A percentile compares a stretch with the other conserved stretches of the same genome.
phyloP scores from a whole-genome alignment of 2,888 invertebrate species.

The Phorcus lineatus region DNA sequence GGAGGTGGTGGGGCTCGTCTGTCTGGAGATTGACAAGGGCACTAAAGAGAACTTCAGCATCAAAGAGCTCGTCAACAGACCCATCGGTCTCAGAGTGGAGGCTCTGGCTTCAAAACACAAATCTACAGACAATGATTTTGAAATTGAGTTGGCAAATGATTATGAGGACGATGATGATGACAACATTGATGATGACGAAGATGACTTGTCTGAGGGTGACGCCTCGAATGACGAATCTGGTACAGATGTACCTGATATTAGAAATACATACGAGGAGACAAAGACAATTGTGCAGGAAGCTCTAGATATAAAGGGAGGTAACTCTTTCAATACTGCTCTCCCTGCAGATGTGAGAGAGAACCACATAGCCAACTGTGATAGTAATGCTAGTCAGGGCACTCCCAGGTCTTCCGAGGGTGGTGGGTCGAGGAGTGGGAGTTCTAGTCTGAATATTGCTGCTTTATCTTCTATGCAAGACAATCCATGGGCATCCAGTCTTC shows the following conservation, averaged over 20 bases:
- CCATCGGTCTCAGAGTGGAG: slow-evolving; percentile 21
- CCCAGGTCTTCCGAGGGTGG: neutral
- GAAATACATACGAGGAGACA: neutral
- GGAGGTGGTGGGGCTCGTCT: slow-evolving; percentile 42
- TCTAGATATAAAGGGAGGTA: neutral
- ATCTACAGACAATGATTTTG: slow-evolving; percentile 6
- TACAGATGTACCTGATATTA: neutral
- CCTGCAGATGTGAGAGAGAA: neutral
- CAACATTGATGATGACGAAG: neutral
- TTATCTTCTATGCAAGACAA: slow-evolving; percentile 4
- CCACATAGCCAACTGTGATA: neutral
- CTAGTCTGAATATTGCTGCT: neutral
- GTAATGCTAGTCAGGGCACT: neutral
- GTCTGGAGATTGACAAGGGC: slow-evolving; percentile 43
- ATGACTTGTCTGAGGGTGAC: neutral
- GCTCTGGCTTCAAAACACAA: slow-evolving; percentile 22
- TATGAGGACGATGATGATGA: slow-evolving; percentile 10
- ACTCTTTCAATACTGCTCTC: neutral
- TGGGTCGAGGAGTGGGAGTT: neutral
- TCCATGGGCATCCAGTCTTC: neutral
- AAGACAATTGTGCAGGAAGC: too few relatives aligned
- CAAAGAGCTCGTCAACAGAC: slow-evolving; percentile 37
- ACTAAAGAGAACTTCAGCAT: slow-evolving; percentile 44
- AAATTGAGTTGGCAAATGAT: slow-evolving; percentile 7
- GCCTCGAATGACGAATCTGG: neutral